phyloP scores from a whole-genome alignment of 2,888 invertebrate species.

The Hofmannophila pseudospretella region DNA sequence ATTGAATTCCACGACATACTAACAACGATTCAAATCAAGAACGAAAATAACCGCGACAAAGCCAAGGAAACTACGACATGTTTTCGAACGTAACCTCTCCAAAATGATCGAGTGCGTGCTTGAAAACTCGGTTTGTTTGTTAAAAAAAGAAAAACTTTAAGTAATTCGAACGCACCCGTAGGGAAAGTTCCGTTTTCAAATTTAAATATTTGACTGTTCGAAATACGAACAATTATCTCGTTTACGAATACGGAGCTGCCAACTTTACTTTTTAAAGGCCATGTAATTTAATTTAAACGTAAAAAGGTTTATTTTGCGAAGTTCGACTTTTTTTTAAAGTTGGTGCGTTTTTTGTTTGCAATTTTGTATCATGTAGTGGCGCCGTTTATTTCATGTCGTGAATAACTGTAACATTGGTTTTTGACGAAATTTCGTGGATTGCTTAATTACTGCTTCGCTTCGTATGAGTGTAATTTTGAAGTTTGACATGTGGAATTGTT shows the following conservation, averaged over 20 bases:
- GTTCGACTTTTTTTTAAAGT: constrained; percentile 10
- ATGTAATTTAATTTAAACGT: neutral
- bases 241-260: constrained; percentile 39
- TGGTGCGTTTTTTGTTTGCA: constrained; percentile 29
- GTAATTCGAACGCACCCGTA: constrained; percentile 43
- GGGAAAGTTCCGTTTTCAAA: constrained; percentile 44
- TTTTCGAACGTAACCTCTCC: constrained; percentile 12
- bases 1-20: too few species aligned
- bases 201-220: constrained; percentile 64
- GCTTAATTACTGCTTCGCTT: constrained; percentile 60
- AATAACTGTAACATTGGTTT: constrained; percentile 67
- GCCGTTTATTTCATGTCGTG: constrained; percentile 45
- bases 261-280: constrained; percentile 8
- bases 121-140: constrained; percentile 29
- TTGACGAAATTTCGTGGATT: constrained; percentile 62
- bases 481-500: constrained; percentile 34
- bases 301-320: constrained; percentile 14
- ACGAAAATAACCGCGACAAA: too few species aligned
- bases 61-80: neutral
- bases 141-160: constrained; percentile 35
- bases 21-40: too few species aligned
- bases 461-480: constrained; percentile 42
- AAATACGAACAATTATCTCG: constrained; percentile 64
- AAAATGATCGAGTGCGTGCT: constrained; percentile 22
- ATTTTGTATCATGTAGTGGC: constrained; percentile 37